phyloP scores from a whole-genome alignment of 1,140 invertebrate genomes.

The Lordiphosa stackelbergi region DNA sequence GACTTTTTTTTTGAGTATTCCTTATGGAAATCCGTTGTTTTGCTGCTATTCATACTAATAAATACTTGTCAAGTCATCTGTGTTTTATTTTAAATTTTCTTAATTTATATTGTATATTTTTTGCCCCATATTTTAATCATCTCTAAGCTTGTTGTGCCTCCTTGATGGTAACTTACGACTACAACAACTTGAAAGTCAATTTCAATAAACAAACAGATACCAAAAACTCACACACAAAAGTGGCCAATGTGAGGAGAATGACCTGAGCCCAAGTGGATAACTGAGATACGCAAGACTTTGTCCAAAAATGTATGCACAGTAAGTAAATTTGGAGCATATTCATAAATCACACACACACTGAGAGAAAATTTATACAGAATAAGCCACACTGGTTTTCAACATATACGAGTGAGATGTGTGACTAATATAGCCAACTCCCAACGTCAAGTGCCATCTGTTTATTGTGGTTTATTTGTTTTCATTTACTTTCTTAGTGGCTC shows the following conservation, averaged over 20 bases:
- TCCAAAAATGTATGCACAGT: no score
- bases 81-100: no score
- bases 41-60: no score
- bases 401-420: not conserved
- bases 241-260: not conserved
- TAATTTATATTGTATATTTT: not conserved
- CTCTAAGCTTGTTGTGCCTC: not conserved
- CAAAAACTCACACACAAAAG: constrained; percentile 3
- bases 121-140: not conserved
- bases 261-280: constrained; percentile 1
- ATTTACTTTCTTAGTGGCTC: constrained; percentile 10
- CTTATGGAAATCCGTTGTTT: no score
- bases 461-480: constrained; percentile 16
- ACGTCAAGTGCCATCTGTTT: constrained; percentile 1
- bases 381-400: not conserved
- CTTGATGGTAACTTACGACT: constrained; percentile 3
- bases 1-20: no score
- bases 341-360: no score
- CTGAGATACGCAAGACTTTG: not conserved
- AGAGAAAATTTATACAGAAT: no score
- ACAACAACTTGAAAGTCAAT: constrained; percentile 8
- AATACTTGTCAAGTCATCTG: no score
- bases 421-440: not conserved
- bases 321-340: no score
- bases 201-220: constrained; percentile 10